These are phyloP conservation scores for Notocelia uddmanniana DNA, from an alignment of 2,888 invertebrate genomes.

Conservation along the genomic window DNA sequence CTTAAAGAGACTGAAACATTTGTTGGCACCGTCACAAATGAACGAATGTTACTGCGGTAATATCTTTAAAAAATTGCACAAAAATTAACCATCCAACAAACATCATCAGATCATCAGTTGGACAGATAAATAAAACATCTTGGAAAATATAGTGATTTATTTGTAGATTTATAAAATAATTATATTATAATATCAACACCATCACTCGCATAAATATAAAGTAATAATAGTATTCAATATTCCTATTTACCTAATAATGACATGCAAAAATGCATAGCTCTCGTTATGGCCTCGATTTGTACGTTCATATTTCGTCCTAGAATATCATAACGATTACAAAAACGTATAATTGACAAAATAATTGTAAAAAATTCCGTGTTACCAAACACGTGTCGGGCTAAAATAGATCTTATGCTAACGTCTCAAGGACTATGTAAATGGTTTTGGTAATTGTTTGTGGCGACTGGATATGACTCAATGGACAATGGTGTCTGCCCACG, in stretches of 20 bases:
- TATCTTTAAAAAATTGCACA: too few relatives aligned
- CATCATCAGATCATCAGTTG: too few relatives aligned
- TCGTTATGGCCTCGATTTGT: slow-evolving; percentile 56
- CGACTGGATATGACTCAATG: slow-evolving; percentile 48
- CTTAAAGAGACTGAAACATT: too few relatives aligned
- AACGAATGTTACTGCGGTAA: too few relatives aligned
- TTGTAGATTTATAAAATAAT: slow-evolving; percentile 42
- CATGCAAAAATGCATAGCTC: slow-evolving; percentile 47
- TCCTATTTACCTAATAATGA: slow-evolving; percentile 32
- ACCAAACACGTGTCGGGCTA: neutral
- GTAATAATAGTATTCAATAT: slow-evolving; percentile 12
- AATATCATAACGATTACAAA: slow-evolving; percentile 41
- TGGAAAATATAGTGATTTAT: slow-evolving; percentile 40
- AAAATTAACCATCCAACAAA: too few relatives aligned
- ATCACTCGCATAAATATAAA: slow-evolving; percentile 27
- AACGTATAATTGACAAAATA: slow-evolving; percentile 55
- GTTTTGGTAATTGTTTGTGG: slow-evolving; percentile 29
- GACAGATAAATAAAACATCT: neutral
- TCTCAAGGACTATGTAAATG: neutral
- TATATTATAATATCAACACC: slow-evolving; percentile 38
- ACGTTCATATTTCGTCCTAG: slow-evolving; percentile 43
- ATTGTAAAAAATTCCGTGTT: slow-evolving; percentile 48
- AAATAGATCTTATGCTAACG: neutral
- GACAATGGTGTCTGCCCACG: slow-evolving; percentile 50
- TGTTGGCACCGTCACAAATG: too few relatives aligned